phyloP scores from a whole-genome alignment of 2,888 invertebrate genomes.

The Leptopilina syphax region DNA sequence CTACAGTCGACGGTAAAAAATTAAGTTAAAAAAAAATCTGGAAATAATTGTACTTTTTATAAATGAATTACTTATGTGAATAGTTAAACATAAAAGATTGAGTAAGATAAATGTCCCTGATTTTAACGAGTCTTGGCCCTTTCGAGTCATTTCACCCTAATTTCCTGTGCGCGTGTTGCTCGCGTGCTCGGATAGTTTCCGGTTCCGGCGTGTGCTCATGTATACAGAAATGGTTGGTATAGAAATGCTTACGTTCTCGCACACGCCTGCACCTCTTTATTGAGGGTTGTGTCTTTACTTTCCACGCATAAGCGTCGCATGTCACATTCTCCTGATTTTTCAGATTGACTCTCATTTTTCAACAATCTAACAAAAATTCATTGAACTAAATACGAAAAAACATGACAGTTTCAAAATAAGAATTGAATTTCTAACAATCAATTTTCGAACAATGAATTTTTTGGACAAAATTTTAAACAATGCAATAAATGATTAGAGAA shows the following conservation, averaged over 20 bases:
- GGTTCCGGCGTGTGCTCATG: constrained; percentile 65
- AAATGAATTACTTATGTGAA: no score
- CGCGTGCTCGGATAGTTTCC: constrained; percentile 67
- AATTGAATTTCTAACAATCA: no score
- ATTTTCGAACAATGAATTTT: no score
- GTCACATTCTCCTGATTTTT: not conserved
- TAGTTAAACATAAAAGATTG: no score
- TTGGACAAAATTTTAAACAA: no score
- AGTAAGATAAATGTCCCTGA: constrained; percentile 1
- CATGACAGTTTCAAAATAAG: no score
- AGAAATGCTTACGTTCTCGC: constrained; percentile 27
- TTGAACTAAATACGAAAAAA: no score
- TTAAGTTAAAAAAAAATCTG: no score
- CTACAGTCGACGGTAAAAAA: no score
- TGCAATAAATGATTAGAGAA: no score
- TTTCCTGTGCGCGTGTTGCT: constrained; percentile 59
- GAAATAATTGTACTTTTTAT: no score
- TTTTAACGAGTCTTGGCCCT: constrained; percentile 3
- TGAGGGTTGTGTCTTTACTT: not conserved
- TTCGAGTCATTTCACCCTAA: constrained; percentile 55
- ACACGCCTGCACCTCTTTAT: constrained; percentile 8
- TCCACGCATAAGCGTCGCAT: not conserved
- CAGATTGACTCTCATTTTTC: not conserved
- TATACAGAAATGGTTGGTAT: not conserved
- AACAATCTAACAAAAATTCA: no score